Evolutionary conservation across 2,113 vertebrate genomes (phyloP).

Genomic region (Crotalus tigris): DNA sequence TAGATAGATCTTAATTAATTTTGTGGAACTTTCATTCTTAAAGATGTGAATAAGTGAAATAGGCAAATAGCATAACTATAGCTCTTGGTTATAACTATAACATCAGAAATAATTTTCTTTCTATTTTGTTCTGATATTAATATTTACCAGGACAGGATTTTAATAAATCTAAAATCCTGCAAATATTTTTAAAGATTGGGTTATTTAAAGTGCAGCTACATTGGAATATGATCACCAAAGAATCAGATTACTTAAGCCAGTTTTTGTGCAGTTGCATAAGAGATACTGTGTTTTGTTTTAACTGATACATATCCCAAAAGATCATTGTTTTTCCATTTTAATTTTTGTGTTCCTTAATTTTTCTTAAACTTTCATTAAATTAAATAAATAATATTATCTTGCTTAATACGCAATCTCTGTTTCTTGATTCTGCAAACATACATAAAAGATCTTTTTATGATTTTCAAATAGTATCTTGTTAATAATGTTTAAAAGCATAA

Average conservation of each 20-base stretch:
- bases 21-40: not conserved
- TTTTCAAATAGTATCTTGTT: slow-evolving; percentile 49
- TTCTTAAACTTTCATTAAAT: slow-evolving; percentile 11
- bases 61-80: not conserved
- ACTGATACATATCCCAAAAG: not conserved
- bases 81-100: not conserved
- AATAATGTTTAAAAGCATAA: slow-evolving; percentile 22
- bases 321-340: slow-evolving; percentile 26
- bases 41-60: not conserved
- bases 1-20: not conserved
- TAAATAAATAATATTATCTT: slow-evolving; percentile 40
- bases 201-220: not conserved
- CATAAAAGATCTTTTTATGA: not conserved
- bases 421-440: not conserved
- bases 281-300: not conserved
- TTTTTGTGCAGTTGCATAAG: not conserved
- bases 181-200: not conserved
- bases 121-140: not conserved
- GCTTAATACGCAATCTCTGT: not conserved
- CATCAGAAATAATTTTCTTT: not conserved
- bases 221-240: not conserved
- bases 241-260: slow-evolving; percentile 1
- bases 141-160: not conserved
- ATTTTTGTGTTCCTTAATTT: slow-evolving; percentile 32
- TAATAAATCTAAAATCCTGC: not conserved